Percentiles rank a stretch among this genome's conserved stretches.
These are phyloP conservation scores for Drosophila rubida DNA, from an alignment of 2,888 invertebrate species.

Conservation along the genomic window DNA sequence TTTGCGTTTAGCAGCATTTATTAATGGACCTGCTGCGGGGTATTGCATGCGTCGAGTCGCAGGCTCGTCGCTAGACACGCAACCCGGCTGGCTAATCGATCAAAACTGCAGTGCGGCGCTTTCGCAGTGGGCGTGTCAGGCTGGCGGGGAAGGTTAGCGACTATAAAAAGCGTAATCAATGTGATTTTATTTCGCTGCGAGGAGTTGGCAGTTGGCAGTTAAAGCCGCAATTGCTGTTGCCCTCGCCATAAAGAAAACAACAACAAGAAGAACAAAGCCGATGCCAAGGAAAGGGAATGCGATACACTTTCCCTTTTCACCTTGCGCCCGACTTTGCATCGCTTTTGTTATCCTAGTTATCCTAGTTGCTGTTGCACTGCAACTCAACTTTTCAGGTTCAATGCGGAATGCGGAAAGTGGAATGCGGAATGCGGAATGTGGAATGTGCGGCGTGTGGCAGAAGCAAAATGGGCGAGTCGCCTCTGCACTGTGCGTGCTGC, in stretches of 20 bases:
- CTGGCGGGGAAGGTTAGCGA: too few relatives aligned
- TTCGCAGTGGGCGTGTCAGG: conserved; percentile 8
- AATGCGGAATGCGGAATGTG: neutral
- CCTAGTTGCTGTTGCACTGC: neutral
- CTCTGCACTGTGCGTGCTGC: conserved; percentile 28
- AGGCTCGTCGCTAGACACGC: neutral
- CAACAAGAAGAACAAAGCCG: neutral
- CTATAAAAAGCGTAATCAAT: conserved; percentile 49
- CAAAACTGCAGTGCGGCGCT: conserved; percentile 12
- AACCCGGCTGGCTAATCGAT: conserved; percentile 7
- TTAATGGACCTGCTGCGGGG: neutral
- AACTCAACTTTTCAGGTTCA: neutral
- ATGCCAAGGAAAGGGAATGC: neutral
- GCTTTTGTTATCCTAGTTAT: too few relatives aligned
- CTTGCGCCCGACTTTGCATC: too few relatives aligned
- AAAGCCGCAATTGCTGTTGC: conserved; percentile 6
- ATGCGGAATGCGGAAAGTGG: neutral
- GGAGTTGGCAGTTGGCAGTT: neutral
- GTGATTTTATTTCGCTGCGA: conserved; percentile 47
- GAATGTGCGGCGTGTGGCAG: neutral
- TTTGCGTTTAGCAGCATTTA: too few relatives aligned
- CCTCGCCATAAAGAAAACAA: neutral
- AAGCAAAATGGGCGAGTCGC: neutral
- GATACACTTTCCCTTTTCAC: neutral
- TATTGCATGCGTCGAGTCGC: neutral